These are phyloP conservation scores for Paguma larvata DNA, from an alignment of 2,797 vertebrate species.

Conservation along the genomic window DNA sequence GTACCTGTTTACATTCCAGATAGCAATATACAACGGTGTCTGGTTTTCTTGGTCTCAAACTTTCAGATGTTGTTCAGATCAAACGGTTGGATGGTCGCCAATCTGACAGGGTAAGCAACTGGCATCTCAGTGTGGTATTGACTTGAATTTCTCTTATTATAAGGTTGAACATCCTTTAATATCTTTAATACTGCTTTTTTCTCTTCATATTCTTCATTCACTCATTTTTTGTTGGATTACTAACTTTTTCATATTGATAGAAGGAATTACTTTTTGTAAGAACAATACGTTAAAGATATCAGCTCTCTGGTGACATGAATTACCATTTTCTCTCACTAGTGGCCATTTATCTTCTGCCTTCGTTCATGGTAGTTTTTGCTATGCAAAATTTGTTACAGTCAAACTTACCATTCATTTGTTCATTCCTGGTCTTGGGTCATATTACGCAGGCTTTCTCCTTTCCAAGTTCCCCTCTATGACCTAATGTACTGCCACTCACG, in stretches of 20 bases:
- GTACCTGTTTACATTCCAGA: neutral
- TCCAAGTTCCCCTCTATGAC: neutral
- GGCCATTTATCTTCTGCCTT: slow-evolving; percentile 23
- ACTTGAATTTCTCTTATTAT: neutral
- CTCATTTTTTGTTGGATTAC: neutral
- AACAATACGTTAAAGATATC: neutral
- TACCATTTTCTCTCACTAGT: neutral
- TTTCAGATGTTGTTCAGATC: neutral
- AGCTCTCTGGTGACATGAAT: neutral
- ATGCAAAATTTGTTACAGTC: neutral
- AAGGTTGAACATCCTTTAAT: neutral
- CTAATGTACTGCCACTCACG: neutral
- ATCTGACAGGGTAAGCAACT: neutral
- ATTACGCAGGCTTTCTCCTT: neutral
- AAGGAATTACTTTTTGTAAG: neutral
- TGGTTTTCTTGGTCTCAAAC: neutral
- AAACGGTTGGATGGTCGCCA: neutral
- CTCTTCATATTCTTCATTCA: neutral
- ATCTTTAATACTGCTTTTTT: neutral
- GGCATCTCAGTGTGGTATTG: neutral
- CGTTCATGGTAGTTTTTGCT: neutral
- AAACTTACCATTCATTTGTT: neutral
- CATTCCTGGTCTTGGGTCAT: neutral
- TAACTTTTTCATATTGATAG: neutral
- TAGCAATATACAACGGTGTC: neutral